A percentile compares a stretch with the other conserved stretches of the same genome.
phyloP scores from a whole-genome alignment of 2,888 invertebrate genomes.

The Trichogramma evanescens region DNA sequence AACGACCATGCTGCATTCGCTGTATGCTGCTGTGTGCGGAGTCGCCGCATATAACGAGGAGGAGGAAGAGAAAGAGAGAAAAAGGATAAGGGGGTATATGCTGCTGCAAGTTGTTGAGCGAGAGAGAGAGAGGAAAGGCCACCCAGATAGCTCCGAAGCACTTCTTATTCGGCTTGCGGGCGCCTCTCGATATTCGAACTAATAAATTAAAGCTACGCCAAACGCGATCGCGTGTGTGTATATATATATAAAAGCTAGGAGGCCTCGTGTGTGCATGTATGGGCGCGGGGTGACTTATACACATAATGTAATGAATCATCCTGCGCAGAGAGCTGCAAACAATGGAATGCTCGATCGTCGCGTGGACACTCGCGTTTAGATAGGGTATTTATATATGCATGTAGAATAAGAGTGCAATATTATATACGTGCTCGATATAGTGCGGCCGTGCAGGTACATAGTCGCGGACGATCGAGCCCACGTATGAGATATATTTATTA shows the following conservation, averaged over 20 bases:
- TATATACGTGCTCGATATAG: too few species aligned
- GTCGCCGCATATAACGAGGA: neutral
- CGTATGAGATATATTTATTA: too few species aligned
- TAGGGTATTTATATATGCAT: too few species aligned
- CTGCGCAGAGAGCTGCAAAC: constrained; percentile 31
- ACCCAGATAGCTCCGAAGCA: constrained; percentile 40
- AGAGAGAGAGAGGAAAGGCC: constrained; percentile 27
- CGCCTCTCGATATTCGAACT: constrained; percentile 46
- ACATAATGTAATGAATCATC: constrained; percentile 42
- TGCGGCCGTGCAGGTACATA: too few species aligned
- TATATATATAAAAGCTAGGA: neutral
- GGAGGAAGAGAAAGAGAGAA: constrained; percentile 33
- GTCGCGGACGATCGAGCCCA: too few species aligned
- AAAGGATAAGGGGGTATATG: neutral
- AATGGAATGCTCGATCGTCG: constrained; percentile 40
- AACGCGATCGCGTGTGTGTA: neutral
- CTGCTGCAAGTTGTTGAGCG: too few species aligned
- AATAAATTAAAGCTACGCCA: constrained; percentile 40
- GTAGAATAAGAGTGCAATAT: too few species aligned
- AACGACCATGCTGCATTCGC: too few species aligned
- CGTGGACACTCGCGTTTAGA: too few species aligned
- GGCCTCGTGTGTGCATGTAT: neutral
- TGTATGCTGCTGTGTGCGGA: too few species aligned
- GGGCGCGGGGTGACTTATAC: constrained; percentile 1
- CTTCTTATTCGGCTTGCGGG: neutral